Conservation (phyloP, 2,888 invertebrate species). For the Seira musarum region DNA sequence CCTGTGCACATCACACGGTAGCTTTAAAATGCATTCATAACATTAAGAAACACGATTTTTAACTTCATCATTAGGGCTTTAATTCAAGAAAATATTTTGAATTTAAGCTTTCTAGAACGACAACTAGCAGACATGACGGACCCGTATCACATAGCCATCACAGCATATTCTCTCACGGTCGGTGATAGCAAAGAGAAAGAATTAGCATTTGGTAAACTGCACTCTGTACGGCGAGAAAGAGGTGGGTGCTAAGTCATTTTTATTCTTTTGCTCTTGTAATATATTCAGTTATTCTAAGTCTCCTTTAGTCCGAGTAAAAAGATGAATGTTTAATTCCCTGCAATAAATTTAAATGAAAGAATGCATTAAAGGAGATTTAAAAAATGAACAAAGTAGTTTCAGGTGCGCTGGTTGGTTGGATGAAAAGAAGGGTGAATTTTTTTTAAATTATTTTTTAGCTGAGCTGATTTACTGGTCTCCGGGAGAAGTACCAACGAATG, state of each 20-base stretch:
- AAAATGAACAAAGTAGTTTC: no score
- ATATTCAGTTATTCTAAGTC: no score
- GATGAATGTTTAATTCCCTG: no score
- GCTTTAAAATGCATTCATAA: not conserved
- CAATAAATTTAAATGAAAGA: no score
- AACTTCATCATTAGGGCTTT: conserved; percentile 3
- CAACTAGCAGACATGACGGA: conserved; percentile 71
- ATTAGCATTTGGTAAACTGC: conserved; percentile 71
- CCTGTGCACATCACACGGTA: not conserved
- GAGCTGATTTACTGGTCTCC: conserved; percentile 73
- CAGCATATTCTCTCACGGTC: conserved; percentile 74
- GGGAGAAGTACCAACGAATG: conserved; percentile 70
- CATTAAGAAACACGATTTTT: conserved; percentile 9
- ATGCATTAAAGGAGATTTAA: no score
- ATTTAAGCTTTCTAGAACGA: conserved; percentile 71
- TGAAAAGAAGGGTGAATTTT: conserved; percentile 16
- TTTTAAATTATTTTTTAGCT: conserved; percentile 69
- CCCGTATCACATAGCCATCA: conserved; percentile 74
- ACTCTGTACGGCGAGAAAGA: conserved; percentile 70
- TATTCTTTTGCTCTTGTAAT: not conserved
- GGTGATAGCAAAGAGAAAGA: conserved; percentile 72
- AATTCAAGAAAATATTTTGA: no score
- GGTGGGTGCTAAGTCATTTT: conserved; percentile 64
- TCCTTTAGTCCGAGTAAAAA: no score
- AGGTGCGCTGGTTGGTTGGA: no score